phyloP scores from a whole-genome alignment of 2,888 invertebrate genomes.

The Megamerina dolium region DNA sequence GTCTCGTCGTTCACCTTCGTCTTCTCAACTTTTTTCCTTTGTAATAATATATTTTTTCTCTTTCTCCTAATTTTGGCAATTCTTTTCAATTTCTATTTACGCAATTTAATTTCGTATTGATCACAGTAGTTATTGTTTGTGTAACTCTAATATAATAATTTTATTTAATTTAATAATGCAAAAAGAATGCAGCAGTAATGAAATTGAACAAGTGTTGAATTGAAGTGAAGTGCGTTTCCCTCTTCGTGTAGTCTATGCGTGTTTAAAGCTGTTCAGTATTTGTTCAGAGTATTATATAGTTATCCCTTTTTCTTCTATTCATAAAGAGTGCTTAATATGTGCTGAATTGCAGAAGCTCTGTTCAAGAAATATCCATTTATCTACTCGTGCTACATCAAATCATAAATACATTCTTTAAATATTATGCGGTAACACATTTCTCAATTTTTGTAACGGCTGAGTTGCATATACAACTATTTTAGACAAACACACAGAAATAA shows the following conservation, averaged over 20 bases:
- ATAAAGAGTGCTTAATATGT: background rate
- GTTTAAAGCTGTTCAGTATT: background rate
- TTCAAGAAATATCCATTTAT: no score
- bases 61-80: slow-evolving; percentile 22
- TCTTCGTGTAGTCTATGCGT: slow-evolving; percentile 13
- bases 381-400: no score
- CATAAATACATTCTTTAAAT: no score
- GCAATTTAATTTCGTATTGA: slow-evolving; percentile 29
- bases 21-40: slow-evolving; percentile 13
- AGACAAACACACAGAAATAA: no score
- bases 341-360: no score
- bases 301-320: slow-evolving; percentile 4
- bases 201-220: slow-evolving; percentile 47
- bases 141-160: slow-evolving; percentile 25
- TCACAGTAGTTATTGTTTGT: slow-evolving; percentile 40
- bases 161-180: slow-evolving; percentile 33
- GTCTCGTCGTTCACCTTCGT: slow-evolving; percentile 17
- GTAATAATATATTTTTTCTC: slow-evolving; percentile 22
- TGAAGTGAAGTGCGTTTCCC: slow-evolving; percentile 30
- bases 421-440: no score
- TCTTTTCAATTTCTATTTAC: slow-evolving; percentile 12
- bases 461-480: no score
- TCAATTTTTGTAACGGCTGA: no score
- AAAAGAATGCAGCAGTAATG: slow-evolving; percentile 41
- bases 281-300: slow-evolving; percentile 5